These are phyloP conservation scores for Perithous albicinctus DNA, from an alignment of 2,888 invertebrate genomes.

Conservation along the genomic window DNA sequence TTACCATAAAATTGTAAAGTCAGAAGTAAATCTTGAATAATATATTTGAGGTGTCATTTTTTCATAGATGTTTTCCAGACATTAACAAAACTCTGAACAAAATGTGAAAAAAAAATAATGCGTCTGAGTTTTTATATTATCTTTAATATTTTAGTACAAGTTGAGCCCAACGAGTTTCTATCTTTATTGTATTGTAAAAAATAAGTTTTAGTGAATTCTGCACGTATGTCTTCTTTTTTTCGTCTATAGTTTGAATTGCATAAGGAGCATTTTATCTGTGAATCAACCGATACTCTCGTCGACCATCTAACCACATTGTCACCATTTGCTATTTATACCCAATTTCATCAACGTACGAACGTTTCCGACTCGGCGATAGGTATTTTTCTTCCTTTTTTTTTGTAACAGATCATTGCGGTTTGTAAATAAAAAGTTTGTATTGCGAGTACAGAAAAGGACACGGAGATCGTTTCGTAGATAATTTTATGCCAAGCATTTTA, in stretches of 20 bases:
- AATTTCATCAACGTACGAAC: constrained; percentile 4
- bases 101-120: neutral
- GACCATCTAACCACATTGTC: constrained; percentile 8
- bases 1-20: neutral
- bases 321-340: constrained; percentile 31
- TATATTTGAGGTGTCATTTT: no score
- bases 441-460: neutral
- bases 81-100: neutral
- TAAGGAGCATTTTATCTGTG: neutral
- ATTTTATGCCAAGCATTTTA: constrained; percentile 56
- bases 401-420: constrained; percentile 4
- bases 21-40: neutral
- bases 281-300: constrained; percentile 6
- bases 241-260: neutral
- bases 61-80: neutral
- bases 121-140: no score
- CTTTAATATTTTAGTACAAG: no score
- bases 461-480: neutral
- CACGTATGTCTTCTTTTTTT: neutral
- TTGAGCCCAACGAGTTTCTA: no score
- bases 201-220: neutral
- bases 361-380: neutral
- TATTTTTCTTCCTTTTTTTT: neutral
- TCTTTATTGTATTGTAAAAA: neutral
- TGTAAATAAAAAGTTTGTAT: constrained; percentile 15